Evolutionary conservation across 2,113 vertebrate species (phyloP).

Genomic region (Stomatorhinus ivindoensis): DNA sequence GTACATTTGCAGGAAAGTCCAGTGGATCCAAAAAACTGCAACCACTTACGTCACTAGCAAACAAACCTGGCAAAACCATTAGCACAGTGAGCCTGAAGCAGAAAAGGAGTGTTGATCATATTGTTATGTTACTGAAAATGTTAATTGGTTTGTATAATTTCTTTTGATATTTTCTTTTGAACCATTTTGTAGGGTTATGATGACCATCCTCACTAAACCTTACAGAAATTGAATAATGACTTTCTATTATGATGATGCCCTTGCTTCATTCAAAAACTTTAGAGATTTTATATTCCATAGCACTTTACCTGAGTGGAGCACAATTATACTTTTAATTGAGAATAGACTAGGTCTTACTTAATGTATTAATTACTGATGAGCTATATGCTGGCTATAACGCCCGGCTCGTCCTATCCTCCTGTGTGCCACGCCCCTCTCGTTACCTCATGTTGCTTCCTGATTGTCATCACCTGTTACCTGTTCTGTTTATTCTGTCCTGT

Average conservation of each 20-base stretch:
- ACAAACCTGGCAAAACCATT: background rate
- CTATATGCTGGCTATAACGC: background rate
- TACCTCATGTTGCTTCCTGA: too few relatives aligned
- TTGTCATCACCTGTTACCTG: too few relatives aligned
- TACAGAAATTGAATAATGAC: background rate
- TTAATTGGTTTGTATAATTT: background rate
- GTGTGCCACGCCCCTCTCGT: too few relatives aligned
- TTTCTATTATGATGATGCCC: background rate
- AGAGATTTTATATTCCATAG: background rate
- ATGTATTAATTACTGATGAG: background rate
- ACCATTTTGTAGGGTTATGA: background rate
- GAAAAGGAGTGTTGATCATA: background rate
- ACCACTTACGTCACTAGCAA: background rate
- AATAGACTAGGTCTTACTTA: background rate
- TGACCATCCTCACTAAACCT: background rate
- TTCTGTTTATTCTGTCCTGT: too few relatives aligned
- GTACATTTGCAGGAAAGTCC: background rate
- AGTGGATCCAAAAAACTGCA: background rate
- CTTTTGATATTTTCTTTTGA: background rate
- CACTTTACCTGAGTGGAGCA: background rate
- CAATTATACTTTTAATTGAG: background rate
- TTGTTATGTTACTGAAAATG: background rate
- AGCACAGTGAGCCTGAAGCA: background rate
- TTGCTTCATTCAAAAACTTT: background rate
- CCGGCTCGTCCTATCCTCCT: too few relatives aligned